Conservation (phyloP, 2,113 vertebrate genomes). For the Lycaon pictus region DNA sequence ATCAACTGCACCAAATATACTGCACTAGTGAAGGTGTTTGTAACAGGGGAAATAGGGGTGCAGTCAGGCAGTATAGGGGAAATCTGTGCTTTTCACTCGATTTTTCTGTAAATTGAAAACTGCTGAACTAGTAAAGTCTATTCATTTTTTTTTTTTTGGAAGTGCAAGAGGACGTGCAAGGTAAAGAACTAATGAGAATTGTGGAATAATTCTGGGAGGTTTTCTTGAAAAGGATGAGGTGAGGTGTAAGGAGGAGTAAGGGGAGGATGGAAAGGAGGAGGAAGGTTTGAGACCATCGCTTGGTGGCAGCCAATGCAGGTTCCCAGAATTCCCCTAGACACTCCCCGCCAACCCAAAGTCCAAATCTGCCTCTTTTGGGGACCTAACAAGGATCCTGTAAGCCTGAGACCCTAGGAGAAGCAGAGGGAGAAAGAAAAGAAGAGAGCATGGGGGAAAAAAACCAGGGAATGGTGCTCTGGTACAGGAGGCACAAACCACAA, state of each 20-base stretch:
- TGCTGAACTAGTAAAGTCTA: neutral
- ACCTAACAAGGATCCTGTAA: neutral
- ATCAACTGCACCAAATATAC: accelerated
- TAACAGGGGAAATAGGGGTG: accelerated
- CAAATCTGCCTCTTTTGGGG: neutral
- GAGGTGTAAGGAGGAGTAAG: accelerated
- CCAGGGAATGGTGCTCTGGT: neutral
- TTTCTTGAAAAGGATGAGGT: neutral
- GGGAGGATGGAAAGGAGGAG: neutral
- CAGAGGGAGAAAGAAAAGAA: neutral
- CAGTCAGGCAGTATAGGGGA: accelerated
- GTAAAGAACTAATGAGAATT: neutral
- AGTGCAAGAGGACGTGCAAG: neutral
- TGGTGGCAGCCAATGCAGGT: accelerated
- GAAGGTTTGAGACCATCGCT: neutral
- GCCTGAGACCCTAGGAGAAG: neutral
- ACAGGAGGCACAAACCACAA: conserved; percentile 54
- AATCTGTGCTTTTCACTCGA: neutral
- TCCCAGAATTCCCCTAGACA: neutral
- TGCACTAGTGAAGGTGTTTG: neutral
- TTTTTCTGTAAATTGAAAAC: neutral
- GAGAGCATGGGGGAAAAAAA: neutral
- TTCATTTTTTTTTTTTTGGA: neutral
- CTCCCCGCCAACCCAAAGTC: neutral
- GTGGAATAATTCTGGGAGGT: neutral